Evolutionary conservation across 2,888 invertebrate species (phyloP), one percentile per base, ranked within the genome.

Genomic region (Diploptera punctata): DNA sequence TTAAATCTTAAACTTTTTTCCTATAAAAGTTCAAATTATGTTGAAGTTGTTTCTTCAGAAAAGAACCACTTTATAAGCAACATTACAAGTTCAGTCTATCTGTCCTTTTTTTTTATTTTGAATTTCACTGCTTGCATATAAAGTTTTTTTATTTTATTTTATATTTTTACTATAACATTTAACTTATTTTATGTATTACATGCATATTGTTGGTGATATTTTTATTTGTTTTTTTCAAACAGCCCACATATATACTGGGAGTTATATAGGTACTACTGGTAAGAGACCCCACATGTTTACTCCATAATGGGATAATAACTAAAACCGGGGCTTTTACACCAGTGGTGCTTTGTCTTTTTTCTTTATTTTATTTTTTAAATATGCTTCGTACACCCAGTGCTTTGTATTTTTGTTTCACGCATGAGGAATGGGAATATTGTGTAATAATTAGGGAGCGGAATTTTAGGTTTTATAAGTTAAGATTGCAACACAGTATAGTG

Each of bases 191-290:
- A n/a, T n/a, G n/a, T n/a, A n/a, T n/a, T n/a, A n/a, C n/a, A n/a
- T n/a, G n/a, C n/a, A n/a, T n/a, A n/a, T n/a, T n/a, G n/a, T n/a
- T n/a, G n/a, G n/a, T 75, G 70, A 54, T 73, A 70, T 71, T 73
- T 67, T 72, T n/a, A n/a, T n/a, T 77, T 79, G 81, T 78, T 78
- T 81, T 80, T 81, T 79, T 80, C 81, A 80, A 80, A 79, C 81
- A 84, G 84, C 83, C 83, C 83, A 81, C 83, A 82, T 79, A 80
- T 83, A 77, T 83, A 83, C 83, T 83, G 83, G 84, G 82, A 84
- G 81, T 81, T 84, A 79, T 83, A 83, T 82, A 82, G 82, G 81
- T 84, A 83, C 82, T 83, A 83, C 82, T 83, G 84, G 84, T 84
- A 84, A 84, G 84, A 81, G 79, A 79, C 78, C 78, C 79, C 78